Evolutionary conservation across 2,797 vertebrate species (phyloP).

Genomic region (Sibirionetta formosa): DNA sequence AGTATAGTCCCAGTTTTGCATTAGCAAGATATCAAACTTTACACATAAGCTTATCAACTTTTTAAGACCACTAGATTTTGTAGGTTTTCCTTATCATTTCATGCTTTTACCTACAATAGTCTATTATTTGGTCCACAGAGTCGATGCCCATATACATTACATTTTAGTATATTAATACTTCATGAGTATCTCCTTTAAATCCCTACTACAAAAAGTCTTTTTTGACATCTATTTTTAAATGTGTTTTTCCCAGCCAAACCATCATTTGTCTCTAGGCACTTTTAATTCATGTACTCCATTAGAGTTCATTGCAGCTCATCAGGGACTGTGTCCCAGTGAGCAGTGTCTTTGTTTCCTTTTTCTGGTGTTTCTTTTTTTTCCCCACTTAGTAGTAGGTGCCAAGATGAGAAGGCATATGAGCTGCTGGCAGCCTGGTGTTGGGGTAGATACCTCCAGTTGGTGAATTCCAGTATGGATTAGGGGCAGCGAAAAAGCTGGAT

Average conservation of each 20-base stretch:
- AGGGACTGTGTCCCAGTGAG: slow-evolving; percentile 37
- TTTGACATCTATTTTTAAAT: slow-evolving; percentile 59
- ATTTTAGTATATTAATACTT: slow-evolving; percentile 72
- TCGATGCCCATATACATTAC: slow-evolving; percentile 65
- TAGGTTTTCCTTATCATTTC: slow-evolving; percentile 59
- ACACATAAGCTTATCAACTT: slow-evolving; percentile 64
- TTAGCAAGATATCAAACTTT: slow-evolving; percentile 63
- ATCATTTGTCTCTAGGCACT: slow-evolving; percentile 79
- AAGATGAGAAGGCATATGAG: slow-evolving; percentile 91
- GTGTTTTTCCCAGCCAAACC: slow-evolving; percentile 43
- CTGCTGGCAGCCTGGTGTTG: slow-evolving; percentile 87
- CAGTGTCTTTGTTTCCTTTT: slow-evolving; percentile 53
- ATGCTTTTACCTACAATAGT: slow-evolving; percentile 72
- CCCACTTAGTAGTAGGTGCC: slow-evolving; percentile 90
- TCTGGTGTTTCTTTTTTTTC: neutral
- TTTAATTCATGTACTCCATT: slow-evolving; percentile 66
- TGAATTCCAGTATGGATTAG: slow-evolving; percentile 91
- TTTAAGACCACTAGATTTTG: slow-evolving; percentile 63
- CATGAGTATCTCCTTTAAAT: slow-evolving; percentile 65
- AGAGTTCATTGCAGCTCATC: slow-evolving; percentile 61
- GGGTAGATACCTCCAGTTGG: slow-evolving; percentile 90
- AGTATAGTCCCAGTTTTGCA: slow-evolving; percentile 65
- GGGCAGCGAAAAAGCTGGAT: slow-evolving; percentile 89
- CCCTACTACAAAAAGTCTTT: slow-evolving; percentile 71
- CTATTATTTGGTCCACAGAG: slow-evolving; percentile 73